Conservation (phyloP, 1,140 invertebrate genomes). For the Conus ventricosus region DNA sequence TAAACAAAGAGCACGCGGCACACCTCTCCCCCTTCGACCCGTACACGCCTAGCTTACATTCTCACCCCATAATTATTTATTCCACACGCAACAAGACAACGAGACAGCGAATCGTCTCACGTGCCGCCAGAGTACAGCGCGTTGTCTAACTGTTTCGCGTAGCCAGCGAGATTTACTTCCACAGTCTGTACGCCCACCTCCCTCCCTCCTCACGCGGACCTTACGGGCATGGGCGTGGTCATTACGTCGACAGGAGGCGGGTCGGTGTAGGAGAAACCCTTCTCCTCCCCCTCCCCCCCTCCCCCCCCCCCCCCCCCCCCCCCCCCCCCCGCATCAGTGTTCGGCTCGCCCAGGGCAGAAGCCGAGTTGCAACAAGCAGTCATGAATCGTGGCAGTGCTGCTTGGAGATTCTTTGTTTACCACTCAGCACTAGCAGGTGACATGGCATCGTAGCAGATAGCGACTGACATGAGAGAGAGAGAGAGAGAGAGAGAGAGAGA, state of each 20-base stretch:
- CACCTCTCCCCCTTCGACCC: too few species aligned
- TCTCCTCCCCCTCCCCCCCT: not conserved
- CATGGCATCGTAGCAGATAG: too few species aligned
- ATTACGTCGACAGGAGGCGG: constrained; percentile 2
- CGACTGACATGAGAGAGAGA: too few species aligned
- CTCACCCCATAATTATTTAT: not conserved
- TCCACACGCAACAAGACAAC: not conserved
- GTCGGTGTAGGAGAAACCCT: not conserved
- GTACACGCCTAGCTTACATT: not conserved
- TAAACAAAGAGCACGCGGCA: too few species aligned
- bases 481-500: too few species aligned
- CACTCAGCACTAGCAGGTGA: too few species aligned
- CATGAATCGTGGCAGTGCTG: too few species aligned
- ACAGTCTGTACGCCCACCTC: not conserved
- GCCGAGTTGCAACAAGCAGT: too few species aligned
- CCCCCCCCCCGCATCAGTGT: not conserved
- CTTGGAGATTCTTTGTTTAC: too few species aligned
- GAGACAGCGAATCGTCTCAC: too few species aligned
- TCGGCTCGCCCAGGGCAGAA: not conserved
- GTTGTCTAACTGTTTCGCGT: too few species aligned
- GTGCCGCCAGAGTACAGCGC: too few species aligned
- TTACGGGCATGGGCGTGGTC: constrained; percentile 21
- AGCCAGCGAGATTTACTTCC: not conserved
- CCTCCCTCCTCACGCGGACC: not conserved
- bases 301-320: not conserved